Evolutionary conservation across 2,113 vertebrate genomes (phyloP).

Genomic region (Melanerpes formicivorus): DNA sequence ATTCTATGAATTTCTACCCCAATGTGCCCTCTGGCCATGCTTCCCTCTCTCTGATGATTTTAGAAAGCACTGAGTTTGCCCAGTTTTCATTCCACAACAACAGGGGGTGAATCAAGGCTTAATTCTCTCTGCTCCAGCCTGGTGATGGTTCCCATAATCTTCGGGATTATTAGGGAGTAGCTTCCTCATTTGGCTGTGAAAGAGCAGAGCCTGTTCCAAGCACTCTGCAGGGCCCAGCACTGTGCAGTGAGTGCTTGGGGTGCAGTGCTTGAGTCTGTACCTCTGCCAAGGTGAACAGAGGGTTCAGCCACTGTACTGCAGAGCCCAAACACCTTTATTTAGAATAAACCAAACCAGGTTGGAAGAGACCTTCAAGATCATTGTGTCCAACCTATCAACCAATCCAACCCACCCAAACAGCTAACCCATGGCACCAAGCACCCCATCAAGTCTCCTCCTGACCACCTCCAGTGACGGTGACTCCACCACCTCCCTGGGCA

Average conservation of each 20-base stretch:
- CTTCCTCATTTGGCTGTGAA: neutral
- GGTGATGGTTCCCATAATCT: neutral
- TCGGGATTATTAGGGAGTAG: neutral
- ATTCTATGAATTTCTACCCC: neutral
- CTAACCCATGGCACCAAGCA: too few species aligned
- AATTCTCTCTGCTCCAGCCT: neutral
- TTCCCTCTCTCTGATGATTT: neutral
- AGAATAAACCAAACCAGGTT: too few species aligned
- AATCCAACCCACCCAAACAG: too few species aligned
- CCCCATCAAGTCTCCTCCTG: too few species aligned
- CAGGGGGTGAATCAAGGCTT: neutral
- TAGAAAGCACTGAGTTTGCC: neutral
- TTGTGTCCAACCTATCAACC: too few species aligned
- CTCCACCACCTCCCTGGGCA: too few species aligned
- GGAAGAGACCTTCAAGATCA: too few species aligned
- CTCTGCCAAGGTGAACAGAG: rapidly evolving
- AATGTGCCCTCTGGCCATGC: neutral
- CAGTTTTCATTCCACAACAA: neutral
- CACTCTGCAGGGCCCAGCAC: too few species aligned
- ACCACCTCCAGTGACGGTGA: too few species aligned
- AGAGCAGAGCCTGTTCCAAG: neutral
- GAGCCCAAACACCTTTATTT: neutral
- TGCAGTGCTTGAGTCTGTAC: neutral
- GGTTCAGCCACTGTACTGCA: neutral
- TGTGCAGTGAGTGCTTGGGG: too few species aligned